These are phyloP conservation scores for Meiosimyza decipiens DNA, from an alignment of 2,888 invertebrate genomes.

Conservation along the genomic window DNA sequence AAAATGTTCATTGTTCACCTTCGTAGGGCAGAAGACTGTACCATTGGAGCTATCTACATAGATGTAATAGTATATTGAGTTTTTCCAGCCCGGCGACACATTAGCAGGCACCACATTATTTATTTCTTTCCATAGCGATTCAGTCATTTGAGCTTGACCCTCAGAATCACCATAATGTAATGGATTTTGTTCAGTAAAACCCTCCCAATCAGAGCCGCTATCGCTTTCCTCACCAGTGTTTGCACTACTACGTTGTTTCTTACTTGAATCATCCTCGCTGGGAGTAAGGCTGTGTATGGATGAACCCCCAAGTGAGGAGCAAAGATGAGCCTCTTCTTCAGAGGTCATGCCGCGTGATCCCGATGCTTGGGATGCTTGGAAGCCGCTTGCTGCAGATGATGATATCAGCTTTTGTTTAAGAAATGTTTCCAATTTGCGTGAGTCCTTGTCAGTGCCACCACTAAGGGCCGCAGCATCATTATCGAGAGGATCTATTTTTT, in stretches of 20 bases:
- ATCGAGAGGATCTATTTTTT: slow-evolving; percentile 43
- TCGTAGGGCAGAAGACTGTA: slow-evolving; percentile 54
- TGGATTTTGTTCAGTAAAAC: slow-evolving; percentile 63
- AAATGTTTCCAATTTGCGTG: slow-evolving; percentile 51
- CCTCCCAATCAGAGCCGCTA: slow-evolving; percentile 76
- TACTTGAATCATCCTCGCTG: slow-evolving; percentile 59
- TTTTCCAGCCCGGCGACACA: slow-evolving; percentile 61
- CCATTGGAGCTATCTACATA: slow-evolving; percentile 58
- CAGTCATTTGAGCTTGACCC: slow-evolving; percentile 73
- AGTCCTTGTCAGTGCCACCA: slow-evolving; percentile 43
- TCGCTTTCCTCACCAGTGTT: slow-evolving; percentile 68
- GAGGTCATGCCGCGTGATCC: slow-evolving; percentile 69
- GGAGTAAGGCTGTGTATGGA: slow-evolving; percentile 62
- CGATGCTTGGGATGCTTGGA: neutral
- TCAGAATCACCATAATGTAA: slow-evolving; percentile 55
- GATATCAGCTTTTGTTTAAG: slow-evolving; percentile 52
- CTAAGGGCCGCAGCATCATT: slow-evolving; percentile 35
- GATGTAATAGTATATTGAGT: slow-evolving; percentile 57
- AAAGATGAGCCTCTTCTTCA: slow-evolving; percentile 48
- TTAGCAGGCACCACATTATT: slow-evolving; percentile 62
- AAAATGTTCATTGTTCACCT: slow-evolving; percentile 61
- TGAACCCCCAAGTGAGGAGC: slow-evolving; percentile 57
- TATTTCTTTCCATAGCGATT: slow-evolving; percentile 78
- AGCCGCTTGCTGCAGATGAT: slow-evolving; percentile 26
- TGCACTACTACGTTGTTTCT: slow-evolving; percentile 46